Evolutionary conservation across 2,797 vertebrate species (phyloP).

Genomic region (Chaenodraco wilsoni): DNA sequence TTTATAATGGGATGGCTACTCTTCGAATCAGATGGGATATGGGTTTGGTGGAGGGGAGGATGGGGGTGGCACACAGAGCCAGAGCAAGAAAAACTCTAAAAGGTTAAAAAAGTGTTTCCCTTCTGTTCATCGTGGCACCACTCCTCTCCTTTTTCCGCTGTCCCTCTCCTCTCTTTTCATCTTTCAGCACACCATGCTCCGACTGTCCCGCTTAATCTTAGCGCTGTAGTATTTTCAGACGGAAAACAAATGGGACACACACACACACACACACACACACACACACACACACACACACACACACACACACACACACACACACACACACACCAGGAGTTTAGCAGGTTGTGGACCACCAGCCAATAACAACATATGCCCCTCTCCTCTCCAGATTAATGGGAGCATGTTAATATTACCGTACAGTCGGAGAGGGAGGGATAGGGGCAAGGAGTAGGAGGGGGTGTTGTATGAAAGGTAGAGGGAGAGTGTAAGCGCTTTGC

Average conservation of each 20-base stretch:
- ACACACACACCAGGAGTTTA: constrained; percentile 73
- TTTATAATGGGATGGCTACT: constrained; percentile 95
- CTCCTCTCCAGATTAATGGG: constrained; percentile 85
- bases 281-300: no score
- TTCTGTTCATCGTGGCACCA: constrained; percentile 54
- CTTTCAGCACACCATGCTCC: constrained; percentile 61
- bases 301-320: constrained; percentile 21
- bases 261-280: not conserved
- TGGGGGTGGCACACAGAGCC: constrained; percentile 72
- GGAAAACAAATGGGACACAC: constrained; percentile 54
- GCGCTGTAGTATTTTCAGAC: constrained; percentile 79
- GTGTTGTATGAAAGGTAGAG: constrained; percentile 59
- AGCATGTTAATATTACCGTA: constrained; percentile 84
- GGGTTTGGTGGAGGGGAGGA: constrained; percentile 80
- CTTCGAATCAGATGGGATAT: constrained; percentile 92
- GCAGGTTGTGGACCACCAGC: constrained; percentile 84
- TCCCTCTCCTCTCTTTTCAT: constrained; percentile 52
- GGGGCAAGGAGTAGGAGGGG: constrained; percentile 51
- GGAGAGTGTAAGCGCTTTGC: constrained; percentile 56
- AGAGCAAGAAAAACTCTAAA: constrained; percentile 67
- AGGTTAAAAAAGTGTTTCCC: constrained; percentile 60
- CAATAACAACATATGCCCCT: constrained; percentile 85
- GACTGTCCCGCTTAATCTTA: constrained; percentile 83
- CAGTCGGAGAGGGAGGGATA: constrained; percentile 71
- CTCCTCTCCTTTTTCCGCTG: constrained; percentile 48